Evolutionary conservation across 2,113 vertebrate species (phyloP).

Genomic region (Spheniscus mendiculus): DNA sequence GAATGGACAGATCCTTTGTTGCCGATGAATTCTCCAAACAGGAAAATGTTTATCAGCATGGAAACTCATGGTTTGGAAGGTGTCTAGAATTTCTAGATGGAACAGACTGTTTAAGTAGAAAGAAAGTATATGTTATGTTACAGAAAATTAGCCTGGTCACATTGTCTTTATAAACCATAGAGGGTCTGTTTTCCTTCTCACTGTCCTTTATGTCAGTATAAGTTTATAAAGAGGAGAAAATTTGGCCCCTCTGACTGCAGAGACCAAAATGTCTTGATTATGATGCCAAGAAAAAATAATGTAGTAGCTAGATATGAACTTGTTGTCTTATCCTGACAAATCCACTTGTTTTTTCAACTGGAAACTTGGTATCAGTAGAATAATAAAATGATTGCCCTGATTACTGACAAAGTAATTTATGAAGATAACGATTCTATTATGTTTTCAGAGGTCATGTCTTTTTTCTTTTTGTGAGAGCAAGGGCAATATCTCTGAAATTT

Average conservation of each 20-base stretch:
- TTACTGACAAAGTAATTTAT: neutral
- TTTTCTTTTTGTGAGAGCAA: neutral
- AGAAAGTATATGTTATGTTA: neutral
- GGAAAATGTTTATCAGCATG: neutral
- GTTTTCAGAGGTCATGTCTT: neutral
- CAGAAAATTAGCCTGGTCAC: neutral
- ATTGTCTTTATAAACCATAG: neutral
- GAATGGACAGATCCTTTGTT: neutral
- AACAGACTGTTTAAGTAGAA: neutral
- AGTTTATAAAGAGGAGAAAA: neutral
- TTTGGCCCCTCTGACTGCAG: neutral
- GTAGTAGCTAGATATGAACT: neutral
- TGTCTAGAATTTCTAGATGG: neutral
- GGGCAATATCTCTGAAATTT: neutral
- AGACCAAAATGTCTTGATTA: neutral
- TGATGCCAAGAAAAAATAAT: neutral
- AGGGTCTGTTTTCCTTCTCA: neutral
- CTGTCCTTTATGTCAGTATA: neutral
- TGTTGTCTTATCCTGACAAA: neutral
- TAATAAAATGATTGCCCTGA: neutral
- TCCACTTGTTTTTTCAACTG: neutral
- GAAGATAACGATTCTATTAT: neutral
- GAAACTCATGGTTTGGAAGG: neutral
- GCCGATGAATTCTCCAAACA: neutral
- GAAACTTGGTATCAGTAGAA: neutral